These are phyloP conservation scores for Ormia ochracea DNA, from an alignment of 2,888 invertebrate species.

Conservation along the genomic window DNA sequence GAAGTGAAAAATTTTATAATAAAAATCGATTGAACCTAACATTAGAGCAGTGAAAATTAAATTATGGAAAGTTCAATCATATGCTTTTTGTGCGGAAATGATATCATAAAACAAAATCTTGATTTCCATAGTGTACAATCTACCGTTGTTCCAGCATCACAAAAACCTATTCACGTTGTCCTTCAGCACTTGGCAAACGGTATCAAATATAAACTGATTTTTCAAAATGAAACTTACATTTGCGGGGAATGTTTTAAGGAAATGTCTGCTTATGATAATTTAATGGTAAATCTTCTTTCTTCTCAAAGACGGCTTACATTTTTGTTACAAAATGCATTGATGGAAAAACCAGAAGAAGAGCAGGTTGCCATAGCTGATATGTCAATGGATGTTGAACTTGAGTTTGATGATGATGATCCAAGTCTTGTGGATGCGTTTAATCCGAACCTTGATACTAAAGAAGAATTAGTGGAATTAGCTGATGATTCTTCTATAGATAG, in stretches of 20 bases:
- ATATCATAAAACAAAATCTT: slow-evolving; percentile 61
- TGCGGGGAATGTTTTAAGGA: slow-evolving; percentile 70
- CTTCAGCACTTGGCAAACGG: slow-evolving; percentile 72
- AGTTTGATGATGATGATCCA: slow-evolving; percentile 49
- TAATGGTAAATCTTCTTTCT: slow-evolving; percentile 72
- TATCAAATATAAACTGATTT: slow-evolving; percentile 68
- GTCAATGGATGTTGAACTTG: slow-evolving; percentile 43
- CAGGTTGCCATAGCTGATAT: not conserved
- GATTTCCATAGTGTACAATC: slow-evolving; percentile 66
- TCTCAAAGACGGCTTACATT: slow-evolving; percentile 70
- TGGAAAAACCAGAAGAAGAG: slow-evolving; percentile 36
- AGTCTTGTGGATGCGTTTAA: slow-evolving; percentile 65
- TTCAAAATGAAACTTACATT: slow-evolving; percentile 66
- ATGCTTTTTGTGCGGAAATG: slow-evolving; percentile 71
- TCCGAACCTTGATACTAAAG: slow-evolving; percentile 63
- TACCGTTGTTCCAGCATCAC: slow-evolving; percentile 70
- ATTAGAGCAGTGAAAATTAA: slow-evolving; percentile 38
- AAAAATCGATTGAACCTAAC: slow-evolving; percentile 31
- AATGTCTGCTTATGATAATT: slow-evolving; percentile 70
- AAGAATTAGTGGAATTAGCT: slow-evolving; percentile 62
- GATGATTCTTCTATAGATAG: slow-evolving; percentile 47
- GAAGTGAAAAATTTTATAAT: slow-evolving; percentile 38
- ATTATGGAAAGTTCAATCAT: slow-evolving; percentile 65
- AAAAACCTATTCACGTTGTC: slow-evolving; percentile 70
- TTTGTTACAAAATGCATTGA: slow-evolving; percentile 68